These are phyloP conservation scores for Phengaris arion DNA, from an alignment of 2,888 invertebrate species.

Conservation along the genomic window DNA sequence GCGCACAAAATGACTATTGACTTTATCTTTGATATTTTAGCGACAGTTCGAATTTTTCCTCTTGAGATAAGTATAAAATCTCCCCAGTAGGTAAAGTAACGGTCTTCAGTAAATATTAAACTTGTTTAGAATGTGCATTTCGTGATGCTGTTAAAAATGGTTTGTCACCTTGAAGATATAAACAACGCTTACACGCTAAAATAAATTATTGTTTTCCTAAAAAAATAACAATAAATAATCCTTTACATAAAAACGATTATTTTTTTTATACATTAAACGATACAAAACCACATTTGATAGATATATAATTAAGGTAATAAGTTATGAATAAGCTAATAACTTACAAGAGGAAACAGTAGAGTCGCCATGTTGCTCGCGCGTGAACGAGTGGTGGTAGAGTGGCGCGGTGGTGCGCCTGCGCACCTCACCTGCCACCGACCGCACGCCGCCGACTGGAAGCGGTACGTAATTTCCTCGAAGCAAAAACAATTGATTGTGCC, in stretches of 20 bases:
- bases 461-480: slow-evolving; percentile 40
- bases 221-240: neutral
- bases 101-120: slow-evolving; percentile 2
- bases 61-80: neutral
- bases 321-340: slow-evolving; percentile 34
- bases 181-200: neutral
- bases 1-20: neutral
- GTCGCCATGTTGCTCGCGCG: slow-evolving; percentile 65
- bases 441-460: slow-evolving; percentile 49
- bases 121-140: slow-evolving; percentile 19
- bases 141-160: slow-evolving; percentile 11
- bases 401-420: slow-evolving; percentile 60
- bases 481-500: slow-evolving; percentile 38
- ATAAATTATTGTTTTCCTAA: neutral
- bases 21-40: neutral
- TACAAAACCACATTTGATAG: neutral
- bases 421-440: slow-evolving; percentile 50
- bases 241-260: neutral
- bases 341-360: slow-evolving; percentile 43
- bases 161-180: slow-evolving; percentile 14
- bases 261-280: neutral
- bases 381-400: slow-evolving; percentile 66
- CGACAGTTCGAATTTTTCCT: neutral
- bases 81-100: neutral
- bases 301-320: neutral